Evolutionary conservation across 2,797 vertebrate genomes (phyloP).

Genomic region (Mormyrops boulengeri): DNA sequence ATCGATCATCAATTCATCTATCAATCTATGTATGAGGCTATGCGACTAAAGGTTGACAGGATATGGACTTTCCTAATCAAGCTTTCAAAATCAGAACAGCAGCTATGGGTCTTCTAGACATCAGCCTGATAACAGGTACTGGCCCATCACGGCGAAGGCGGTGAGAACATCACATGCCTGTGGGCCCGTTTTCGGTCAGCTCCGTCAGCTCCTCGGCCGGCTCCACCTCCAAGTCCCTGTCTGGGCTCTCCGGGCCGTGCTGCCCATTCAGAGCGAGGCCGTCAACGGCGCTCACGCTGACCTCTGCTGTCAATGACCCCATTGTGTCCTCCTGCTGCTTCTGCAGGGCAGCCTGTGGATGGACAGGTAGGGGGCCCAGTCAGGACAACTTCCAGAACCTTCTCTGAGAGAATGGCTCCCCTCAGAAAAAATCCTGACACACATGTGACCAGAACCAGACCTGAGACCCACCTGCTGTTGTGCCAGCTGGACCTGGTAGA

Average conservation of each 20-base stretch:
- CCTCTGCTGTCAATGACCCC: slow-evolving; percentile 60
- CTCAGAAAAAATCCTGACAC: background rate
- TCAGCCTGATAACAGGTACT: background rate
- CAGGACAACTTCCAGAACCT: background rate
- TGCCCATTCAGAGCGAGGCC: slow-evolving; percentile 76
- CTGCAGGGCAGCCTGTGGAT: slow-evolving; percentile 81
- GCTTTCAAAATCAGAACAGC: background rate
- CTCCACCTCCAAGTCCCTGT: slow-evolving; percentile 78
- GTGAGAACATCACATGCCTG: slow-evolving; percentile 51
- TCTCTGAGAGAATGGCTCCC: background rate
- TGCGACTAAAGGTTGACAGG: background rate
- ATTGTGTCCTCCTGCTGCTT: slow-evolving; percentile 78
- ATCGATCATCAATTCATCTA: background rate
- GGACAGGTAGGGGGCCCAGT: background rate
- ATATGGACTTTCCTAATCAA: background rate
- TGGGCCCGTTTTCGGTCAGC: slow-evolving; percentile 87
- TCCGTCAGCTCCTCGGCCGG: slow-evolving; percentile 80
- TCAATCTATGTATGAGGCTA: background rate
- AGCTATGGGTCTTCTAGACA: background rate
- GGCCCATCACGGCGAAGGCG: background rate
- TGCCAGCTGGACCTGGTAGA: slow-evolving; percentile 96
- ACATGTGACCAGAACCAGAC: background rate
- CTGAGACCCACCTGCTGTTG: slow-evolving; percentile 82
- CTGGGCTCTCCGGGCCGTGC: slow-evolving; percentile 72
- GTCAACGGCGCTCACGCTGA: slow-evolving; percentile 65